Base-by-base conservation (phyloP, 2,888 invertebrate species). In the Macrosoma leucophasiata region DNA sequence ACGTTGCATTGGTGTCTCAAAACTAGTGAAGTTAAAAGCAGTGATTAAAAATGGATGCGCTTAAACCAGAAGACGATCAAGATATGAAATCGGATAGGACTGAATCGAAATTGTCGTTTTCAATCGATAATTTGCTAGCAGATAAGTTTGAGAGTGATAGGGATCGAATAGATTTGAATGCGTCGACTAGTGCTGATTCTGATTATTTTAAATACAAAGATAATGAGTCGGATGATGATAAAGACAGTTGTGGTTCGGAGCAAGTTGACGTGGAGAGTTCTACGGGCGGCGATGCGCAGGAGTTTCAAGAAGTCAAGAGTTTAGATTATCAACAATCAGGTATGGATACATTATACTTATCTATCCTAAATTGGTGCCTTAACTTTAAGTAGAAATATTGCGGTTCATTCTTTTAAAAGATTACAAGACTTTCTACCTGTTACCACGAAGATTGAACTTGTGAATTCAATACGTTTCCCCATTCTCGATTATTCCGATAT, bases 211-310 rank as follows among this genome's bases (percentile, higher is more conserved):
- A n/a, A n/a, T n/a, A n/a, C n/a, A n/a, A n/a, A n/a, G n/a, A n/a
- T n/a, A n/a, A n/a, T n/a, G n/a, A n/a, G n/a, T n/a, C n/a, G n/a
- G 75, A 69, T 23, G 76, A 74, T 19, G 60, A 55, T 23, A 62
- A 46, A n/a, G 69, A 63, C 12, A 69, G 63, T 13, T 56, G 60
- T 20, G 59, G 67, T 33, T 81, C 81, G 0, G 79, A 81, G 36
- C 68, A 71, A 28, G 70, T 82, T 1, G 82, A 82, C 30, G 82
- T 82, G 5, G 82, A 81, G 29, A 67, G 70, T 18, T 70, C 78
- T 0, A 63, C 63, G 2, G 59, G 55, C 7, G 62, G 53, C 3
- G 82, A 77, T 48, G 57, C 55, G 29, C 65, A 66, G n/a, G 78
- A 79, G 39, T 69, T 63, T 32, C 35, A 54, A 8, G 70, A 65